Base-by-base conservation (phyloP, 2,797 vertebrate genomes). In the Tadarida brasiliensis region DNA sequence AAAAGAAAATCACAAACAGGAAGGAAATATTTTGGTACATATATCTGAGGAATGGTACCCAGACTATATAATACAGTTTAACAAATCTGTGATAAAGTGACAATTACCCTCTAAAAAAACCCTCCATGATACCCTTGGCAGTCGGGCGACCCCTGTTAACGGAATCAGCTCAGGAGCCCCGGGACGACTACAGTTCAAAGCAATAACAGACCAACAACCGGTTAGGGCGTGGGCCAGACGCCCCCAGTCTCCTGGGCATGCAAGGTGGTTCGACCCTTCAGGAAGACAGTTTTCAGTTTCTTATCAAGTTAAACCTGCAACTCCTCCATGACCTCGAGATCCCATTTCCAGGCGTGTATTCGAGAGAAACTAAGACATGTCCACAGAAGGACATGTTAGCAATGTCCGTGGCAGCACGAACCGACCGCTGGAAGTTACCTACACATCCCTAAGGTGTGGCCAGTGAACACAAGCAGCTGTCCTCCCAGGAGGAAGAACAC, bases 331-430 rank as follows among this genome's bases (percentile, higher is more conserved):
- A 65, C 3, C 44, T 61, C 54, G 51, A 11, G 49, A 63, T 33
- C 70, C 11, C 20, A 82, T 30, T 78, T 47, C 15, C 33, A 68
- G 14, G 30, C 33, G 28, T 35, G 73, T 80, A n/a, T 33, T 81
- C 14, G 47, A 67, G n/a, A 68, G 61, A 85, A 94, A 92, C 35
- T 39, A 78, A 83, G 61, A 90, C 10, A 3, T 11, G 22, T n/a
- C 56, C 35, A 74, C 11, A 39, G 44, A 83, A 87, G 12, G 0
- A 81, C 22, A 26, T 20, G 4, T 15, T 76, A 7, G 54, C 11
- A 73, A 47, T 22, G 2, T n/a, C 8, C 35, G 16, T 11, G 44
- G 35, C 28, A 92, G 5, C 2, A 33, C 22, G 7, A 76, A 49
- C 6, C 30, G 77, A 71, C 87, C 28, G 26, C 22, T 44, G 14